These are phyloP conservation scores for Lithobates sylvaticus DNA, from an alignment of 2,797 vertebrate genomes.

Conservation along the genomic window DNA sequence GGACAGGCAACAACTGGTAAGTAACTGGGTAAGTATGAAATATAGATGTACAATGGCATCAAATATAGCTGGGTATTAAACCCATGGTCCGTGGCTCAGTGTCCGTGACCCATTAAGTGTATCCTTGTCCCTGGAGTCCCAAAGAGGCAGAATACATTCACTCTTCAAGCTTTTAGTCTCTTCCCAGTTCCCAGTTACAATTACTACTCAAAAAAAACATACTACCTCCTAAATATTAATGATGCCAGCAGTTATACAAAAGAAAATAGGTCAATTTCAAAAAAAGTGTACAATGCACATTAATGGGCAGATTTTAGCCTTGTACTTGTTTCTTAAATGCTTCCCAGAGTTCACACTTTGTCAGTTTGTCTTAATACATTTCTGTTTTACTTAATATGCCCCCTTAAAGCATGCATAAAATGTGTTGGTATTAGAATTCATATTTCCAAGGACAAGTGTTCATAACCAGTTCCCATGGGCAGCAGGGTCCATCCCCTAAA, in stretches of 20 bases:
- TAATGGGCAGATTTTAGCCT: no score
- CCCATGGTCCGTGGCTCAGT: no score
- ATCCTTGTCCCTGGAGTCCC: no score
- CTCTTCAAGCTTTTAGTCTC: no score
- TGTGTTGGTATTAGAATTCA: not conserved
- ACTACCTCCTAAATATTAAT: not conserved
- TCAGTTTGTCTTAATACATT: not conserved
- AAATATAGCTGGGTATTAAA: no score
- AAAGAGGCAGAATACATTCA: no score
- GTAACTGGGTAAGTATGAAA: no score
- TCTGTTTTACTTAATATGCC: not conserved
- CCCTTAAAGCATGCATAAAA: not conserved
- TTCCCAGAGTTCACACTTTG: not conserved
- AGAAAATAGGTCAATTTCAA: not conserved
- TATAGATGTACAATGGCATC: no score
- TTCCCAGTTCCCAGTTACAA: no score
- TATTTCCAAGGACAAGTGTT: slow-evolving; percentile 48
- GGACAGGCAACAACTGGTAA: no score
- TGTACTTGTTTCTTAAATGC: not conserved
- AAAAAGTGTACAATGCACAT: not conserved
- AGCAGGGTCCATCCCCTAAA: slow-evolving; percentile 28
- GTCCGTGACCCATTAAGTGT: no score
- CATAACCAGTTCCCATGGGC: slow-evolving; percentile 23
- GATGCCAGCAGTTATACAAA: not conserved
- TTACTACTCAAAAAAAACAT: not conserved